Base-by-base conservation (phyloP, 2,113 vertebrate genomes). In the Burhinus oedicnemus region DNA sequence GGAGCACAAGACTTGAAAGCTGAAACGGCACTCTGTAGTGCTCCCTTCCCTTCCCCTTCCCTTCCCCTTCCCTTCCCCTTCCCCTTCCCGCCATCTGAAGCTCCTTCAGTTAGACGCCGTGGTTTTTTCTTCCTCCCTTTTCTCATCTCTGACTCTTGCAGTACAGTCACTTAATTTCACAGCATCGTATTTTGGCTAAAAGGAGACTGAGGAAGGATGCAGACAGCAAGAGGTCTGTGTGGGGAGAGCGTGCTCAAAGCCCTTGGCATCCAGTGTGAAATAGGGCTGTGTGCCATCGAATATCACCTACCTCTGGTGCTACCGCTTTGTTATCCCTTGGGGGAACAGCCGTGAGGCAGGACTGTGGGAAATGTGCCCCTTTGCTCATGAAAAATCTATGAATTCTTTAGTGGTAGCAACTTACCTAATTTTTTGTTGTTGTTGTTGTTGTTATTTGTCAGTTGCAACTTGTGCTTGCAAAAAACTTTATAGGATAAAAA, bases 1-100 rank as follows among this genome's bases (percentile, higher is more conserved):
- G 83, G 96, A 97, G 91, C 91, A 87, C 74, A 22, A 86, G 91
- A 66, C 87, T 66, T 94, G 89, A 93, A 93, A 96, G 96, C 91
- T 77, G 94, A 72, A 82, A 26, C 13, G 1, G 72, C 20, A 10
- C 77, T 64, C 83, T 4, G 36, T 18, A 74, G 86, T 2, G 75
- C 86, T 92, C 61, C 65, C 45, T 61, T 70, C 61, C 47, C 76
- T 64, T 44, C 64, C 64, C 64, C 26, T 64, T 29, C 38, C 78
- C 75, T 61, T 54, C 69, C 70, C 84, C 8, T 79, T 16, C 84
- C 82, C 74, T 34, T 7, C 13, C 78, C 66, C 83, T 12, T n/a
- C n/a, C 94, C 11, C 18, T 4, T 38, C 82, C 29, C 34, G 51
- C 81, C 93, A 52, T 49, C 76, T 66, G 86, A 60, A 55, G 70